phyloP scores from a whole-genome alignment of 2,113 vertebrate genomes.

The Aphyosemion australe region DNA sequence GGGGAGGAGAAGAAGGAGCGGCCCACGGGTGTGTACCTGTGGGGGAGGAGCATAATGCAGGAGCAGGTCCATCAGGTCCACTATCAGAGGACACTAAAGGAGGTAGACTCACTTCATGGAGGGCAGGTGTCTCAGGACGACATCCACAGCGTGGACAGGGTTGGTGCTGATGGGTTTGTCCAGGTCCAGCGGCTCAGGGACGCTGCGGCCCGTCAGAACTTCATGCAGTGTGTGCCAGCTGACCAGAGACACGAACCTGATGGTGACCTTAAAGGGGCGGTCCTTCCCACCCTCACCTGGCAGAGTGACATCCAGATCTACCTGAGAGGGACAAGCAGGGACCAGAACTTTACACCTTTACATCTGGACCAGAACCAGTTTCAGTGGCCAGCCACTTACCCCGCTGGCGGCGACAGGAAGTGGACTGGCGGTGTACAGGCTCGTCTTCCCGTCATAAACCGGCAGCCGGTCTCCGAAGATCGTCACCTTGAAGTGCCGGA shows the following conservation, averaged over 20 bases:
- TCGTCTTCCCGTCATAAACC: constrained; percentile 97
- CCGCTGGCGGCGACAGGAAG: constrained; percentile 92
- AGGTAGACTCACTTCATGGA: constrained; percentile 91
- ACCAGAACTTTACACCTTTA: no score
- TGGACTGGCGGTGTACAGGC: constrained; percentile 94
- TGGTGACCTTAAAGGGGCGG: constrained; percentile 93
- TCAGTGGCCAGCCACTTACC: constrained; percentile 70
- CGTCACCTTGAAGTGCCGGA: constrained; percentile 98
- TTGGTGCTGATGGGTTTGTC: constrained; percentile 98
- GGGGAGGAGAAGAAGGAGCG: constrained; percentile 98
- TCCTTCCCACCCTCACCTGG: constrained; percentile 97
- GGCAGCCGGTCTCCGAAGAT: constrained; percentile 96
- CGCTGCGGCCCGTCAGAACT: constrained; percentile 88
- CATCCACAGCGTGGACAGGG: constrained; percentile 95
- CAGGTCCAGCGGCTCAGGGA: constrained; percentile 88
- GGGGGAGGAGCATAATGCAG: background rate
- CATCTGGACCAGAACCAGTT: background rate
- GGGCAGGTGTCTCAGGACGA: constrained; percentile 95
- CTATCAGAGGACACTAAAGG: no score
- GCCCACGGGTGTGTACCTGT: constrained; percentile 94
- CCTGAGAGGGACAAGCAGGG: constrained; percentile 71
- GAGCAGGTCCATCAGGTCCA: background rate
- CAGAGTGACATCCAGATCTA: constrained; percentile 95
- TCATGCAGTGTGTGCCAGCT: constrained; percentile 98
- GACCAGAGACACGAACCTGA: constrained; percentile 93